A percentile compares a stretch with the other conserved stretches of the same genome.
phyloP scores from a whole-genome alignment of 2,113 vertebrate species.

The Cervus canadensis region DNA sequence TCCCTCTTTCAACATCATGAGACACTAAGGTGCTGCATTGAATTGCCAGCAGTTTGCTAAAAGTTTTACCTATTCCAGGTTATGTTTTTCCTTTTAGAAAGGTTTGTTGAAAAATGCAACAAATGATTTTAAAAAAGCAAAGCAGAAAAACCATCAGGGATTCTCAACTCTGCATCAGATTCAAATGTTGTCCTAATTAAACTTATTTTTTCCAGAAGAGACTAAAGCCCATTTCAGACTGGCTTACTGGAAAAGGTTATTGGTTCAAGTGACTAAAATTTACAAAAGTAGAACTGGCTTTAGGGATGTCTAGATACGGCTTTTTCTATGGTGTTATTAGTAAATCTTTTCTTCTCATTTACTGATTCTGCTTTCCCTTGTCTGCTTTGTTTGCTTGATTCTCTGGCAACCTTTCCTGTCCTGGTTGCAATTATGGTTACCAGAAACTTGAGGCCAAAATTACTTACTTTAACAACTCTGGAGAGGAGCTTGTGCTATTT shows the following conservation, averaged over 20 bases:
- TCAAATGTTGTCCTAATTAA: not conserved
- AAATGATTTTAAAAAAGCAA: not conserved
- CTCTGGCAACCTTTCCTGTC: not conserved
- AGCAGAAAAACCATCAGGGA: not conserved
- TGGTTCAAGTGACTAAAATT: not conserved
- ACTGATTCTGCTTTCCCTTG: not conserved
- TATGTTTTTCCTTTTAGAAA: not conserved
- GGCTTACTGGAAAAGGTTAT: not conserved
- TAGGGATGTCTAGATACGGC: not conserved
- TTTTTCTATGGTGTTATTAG: not conserved
- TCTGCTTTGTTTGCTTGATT: not conserved
- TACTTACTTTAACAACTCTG: not conserved
- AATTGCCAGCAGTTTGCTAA: not conserved
- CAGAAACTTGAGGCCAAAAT: not conserved
- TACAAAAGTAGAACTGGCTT: not conserved
- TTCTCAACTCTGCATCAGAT: not conserved
- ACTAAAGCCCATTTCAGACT: not conserved
- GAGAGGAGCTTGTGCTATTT: not conserved
- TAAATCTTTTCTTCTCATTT: not conserved
- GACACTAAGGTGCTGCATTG: not conserved
- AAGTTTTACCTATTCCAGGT: not conserved
- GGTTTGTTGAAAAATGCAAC: not conserved
- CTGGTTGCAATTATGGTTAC: not conserved
- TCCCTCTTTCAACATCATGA: not conserved
- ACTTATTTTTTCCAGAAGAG: not conserved